phyloP scores from a whole-genome alignment of 2,797 vertebrate genomes.

The Lepilemur septentrionalis region DNA sequence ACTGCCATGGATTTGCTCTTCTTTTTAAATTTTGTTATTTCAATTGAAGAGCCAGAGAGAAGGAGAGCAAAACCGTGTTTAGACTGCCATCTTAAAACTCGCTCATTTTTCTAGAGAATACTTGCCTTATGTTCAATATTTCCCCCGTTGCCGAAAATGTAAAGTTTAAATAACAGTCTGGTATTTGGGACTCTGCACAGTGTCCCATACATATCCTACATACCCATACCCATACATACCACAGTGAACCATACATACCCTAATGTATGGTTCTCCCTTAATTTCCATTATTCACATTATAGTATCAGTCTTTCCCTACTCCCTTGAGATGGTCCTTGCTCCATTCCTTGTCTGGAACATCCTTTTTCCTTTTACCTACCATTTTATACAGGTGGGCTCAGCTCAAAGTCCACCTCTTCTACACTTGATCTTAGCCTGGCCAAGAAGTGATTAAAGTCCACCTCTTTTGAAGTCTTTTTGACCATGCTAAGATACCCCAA shows the following conservation, averaged over 20 bases:
- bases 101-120: neutral
- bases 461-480: neutral
- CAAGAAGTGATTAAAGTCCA: too few species aligned
- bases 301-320: neutral
- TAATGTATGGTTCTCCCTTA: neutral
- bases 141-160: neutral
- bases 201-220: too few species aligned
- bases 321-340: neutral
- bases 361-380: neutral
- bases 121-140: constrained; percentile 15
- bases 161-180: neutral
- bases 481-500: neutral
- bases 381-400: constrained; percentile 12
- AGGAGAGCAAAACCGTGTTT: neutral
- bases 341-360: neutral
- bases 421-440: too few species aligned
- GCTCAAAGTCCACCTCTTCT: neutral
- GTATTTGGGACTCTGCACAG: neutral
- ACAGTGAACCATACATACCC: too few species aligned
- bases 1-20: neutral
- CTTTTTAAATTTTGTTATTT: neutral
- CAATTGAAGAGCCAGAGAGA: neutral
- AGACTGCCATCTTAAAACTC: neutral
- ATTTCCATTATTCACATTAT: neutral
- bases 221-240: too few species aligned